These are phyloP conservation scores for Pelagia noctiluca DNA, from an alignment of 30 jellyfish, hydroid and myxozoan species.

Conservation along the genomic window DNA sequence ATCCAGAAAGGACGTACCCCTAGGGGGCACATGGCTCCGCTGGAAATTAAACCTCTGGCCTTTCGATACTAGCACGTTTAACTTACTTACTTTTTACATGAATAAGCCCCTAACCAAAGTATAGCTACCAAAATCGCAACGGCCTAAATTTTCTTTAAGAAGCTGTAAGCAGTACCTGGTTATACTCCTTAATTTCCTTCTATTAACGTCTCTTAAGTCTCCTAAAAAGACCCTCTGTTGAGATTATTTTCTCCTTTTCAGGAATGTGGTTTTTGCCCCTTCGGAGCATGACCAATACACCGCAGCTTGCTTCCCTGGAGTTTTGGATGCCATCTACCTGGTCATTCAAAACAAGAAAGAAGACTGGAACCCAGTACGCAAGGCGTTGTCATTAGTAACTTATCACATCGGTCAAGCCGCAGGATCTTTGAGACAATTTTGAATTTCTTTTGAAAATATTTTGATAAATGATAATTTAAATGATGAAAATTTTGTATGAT, in stretches of 20 bases:
- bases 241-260: neutral
- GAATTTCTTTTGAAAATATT: too few species aligned
- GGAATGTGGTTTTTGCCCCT: slow-evolving; percentile 76
- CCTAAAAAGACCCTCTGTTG: neutral
- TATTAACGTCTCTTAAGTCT: neutral
- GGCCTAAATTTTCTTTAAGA: too few species aligned
- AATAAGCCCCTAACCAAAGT: too few species aligned
- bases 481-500: too few species aligned
- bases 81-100: too few species aligned
- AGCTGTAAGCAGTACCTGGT: too few species aligned
- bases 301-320: slow-evolving; percentile 81
- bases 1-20: too few species aligned
- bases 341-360: slow-evolving; percentile 17
- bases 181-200: neutral
- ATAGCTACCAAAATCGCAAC: too few species aligned
- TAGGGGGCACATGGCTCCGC: too few species aligned
- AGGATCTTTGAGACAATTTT: slow-evolving; percentile 15
- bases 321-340: slow-evolving; percentile 45
- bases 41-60: too few species aligned
- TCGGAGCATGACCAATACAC: slow-evolving; percentile 65
- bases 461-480: too few species aligned
- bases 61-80: too few species aligned
- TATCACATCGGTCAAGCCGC: slow-evolving; percentile 68
- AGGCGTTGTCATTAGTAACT: slow-evolving; percentile 44
- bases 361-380: slow-evolving; percentile 63